Conservation (phyloP, 2,888 invertebrate genomes). For the Apamea sordens region DNA sequence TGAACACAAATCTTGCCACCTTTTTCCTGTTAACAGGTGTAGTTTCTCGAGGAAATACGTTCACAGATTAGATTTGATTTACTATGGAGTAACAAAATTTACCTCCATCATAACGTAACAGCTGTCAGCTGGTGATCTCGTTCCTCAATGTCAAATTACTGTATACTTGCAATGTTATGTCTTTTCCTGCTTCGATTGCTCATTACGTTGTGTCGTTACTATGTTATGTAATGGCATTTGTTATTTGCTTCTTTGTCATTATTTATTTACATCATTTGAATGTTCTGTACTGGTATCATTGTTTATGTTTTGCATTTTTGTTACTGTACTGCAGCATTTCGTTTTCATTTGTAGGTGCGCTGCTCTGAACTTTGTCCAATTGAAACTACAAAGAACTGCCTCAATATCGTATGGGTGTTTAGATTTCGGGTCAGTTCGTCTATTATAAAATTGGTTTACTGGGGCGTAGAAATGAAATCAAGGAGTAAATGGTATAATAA, state of each 20-base stretch:
- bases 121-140: slow-evolving; percentile 45
- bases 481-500: slow-evolving; percentile 88
- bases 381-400: slow-evolving; percentile 12
- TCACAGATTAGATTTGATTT: slow-evolving; percentile 22
- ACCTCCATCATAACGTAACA: slow-evolving; percentile 23
- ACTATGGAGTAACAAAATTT: slow-evolving; percentile 30
- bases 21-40: not conserved
- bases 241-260: slow-evolving; percentile 41
- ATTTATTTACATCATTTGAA: slow-evolving; percentile 58
- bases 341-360: not conserved
- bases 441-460: not conserved
- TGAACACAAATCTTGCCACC: not conserved
- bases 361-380: slow-evolving; percentile 19
- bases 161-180: slow-evolving; percentile 28
- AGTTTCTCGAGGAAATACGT: slow-evolving; percentile 5
- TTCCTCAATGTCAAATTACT: slow-evolving; percentile 50
- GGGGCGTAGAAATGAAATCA: slow-evolving; percentile 77
- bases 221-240: slow-evolving; percentile 52
- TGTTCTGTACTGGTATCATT: slow-evolving; percentile 47
- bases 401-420: not conserved
- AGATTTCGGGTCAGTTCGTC: not conserved
- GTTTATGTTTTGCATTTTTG: slow-evolving; percentile 44
- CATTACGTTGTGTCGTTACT: slow-evolving; percentile 24
- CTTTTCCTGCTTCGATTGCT: slow-evolving; percentile 42
- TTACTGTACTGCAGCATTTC: not conserved